Conservation (phyloP, 1,140 invertebrate species). For the Macrostomum lignano region DNA sequence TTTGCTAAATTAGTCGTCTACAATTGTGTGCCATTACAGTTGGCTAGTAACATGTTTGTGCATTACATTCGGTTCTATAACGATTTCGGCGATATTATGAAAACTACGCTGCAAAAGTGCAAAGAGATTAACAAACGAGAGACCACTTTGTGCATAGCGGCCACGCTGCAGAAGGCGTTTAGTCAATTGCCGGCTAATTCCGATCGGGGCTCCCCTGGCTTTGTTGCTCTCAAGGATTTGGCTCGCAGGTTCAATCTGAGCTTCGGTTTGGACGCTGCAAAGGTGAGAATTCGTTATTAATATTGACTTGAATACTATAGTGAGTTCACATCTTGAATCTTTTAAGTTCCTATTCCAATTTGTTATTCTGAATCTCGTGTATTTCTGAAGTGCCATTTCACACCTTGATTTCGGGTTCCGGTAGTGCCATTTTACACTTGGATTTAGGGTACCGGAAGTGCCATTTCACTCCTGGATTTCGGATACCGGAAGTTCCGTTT, state of each 20-base stretch:
- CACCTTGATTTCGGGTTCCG: no score
- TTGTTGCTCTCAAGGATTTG: slow-evolving; percentile 41
- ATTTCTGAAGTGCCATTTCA: no score
- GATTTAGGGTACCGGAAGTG: no score
- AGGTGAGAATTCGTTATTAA: no score
- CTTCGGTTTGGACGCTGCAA: slow-evolving; percentile 81
- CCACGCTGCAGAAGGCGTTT: slow-evolving; percentile 10
- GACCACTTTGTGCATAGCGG: slow-evolving; percentile 58
- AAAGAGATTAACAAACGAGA: slow-evolving; percentile 89
- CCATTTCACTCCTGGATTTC: no score
- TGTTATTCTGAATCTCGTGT: no score
- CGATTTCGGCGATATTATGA: slow-evolving; percentile 98
- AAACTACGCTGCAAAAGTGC: slow-evolving; percentile 72
- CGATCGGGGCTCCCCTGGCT: slow-evolving; percentile 43
- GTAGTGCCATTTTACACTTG: no score
- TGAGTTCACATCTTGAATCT: no score
- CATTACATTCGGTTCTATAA: slow-evolving; percentile 81
- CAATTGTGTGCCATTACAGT: slow-evolving; percentile 66
- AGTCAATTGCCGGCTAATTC: slow-evolving; percentile 31
- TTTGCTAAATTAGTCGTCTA: slow-evolving; percentile 93
- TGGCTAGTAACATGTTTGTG: slow-evolving; percentile 73
- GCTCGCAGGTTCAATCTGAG: slow-evolving; percentile 81
- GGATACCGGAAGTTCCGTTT: no score
- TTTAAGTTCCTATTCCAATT: no score
- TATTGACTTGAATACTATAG: no score